Evolutionary conservation across 2,888 invertebrate species (phyloP), one percentile per base, ranked within the genome.

Genomic region (Liodrosophila aerea): DNA sequence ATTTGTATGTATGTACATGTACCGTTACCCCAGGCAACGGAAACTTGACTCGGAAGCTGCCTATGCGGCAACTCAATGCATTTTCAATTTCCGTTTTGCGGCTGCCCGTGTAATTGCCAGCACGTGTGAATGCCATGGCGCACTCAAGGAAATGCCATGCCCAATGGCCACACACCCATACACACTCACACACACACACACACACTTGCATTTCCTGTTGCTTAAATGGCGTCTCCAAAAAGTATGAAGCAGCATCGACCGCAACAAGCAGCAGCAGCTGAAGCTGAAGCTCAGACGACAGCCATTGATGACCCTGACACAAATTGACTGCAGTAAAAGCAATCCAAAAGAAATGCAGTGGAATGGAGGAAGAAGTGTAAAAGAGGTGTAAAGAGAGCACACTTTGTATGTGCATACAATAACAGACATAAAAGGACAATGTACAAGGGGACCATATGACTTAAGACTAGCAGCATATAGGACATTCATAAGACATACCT

Each of bases 21-120:
- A 40, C 30, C 30, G 22, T 34, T 37, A 44, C 53, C 47, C 22
- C 52, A 37, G 43, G 64, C 45, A 59, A 44, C 63, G 73, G 59
- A 73, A 73, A 68, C 73, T 62, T 72, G 47, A 70, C 34, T 54
- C 73, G 60, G 69, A 72, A 53, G 60, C 40, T 50, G 69, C 43
- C 68, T 60, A 54, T 40, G 60, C 57, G 56, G 39, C 60, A 54
- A 49, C 59, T 64, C 64, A 68, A 69, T 68, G 73, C 73, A 73
- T 71, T 73, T 71, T 68, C 71, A 68, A 73, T 71, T 71, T 71
- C 73, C 71, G 73, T 47, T 45, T 22, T 64, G 73, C 49, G 60
- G 69, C 52, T 66, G 41, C 41, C 47, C 41, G 69, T 68, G 64
- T 72, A 72, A 73, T 73, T 72, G 73, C 64, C 59, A 64, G 54